Evolutionary conservation across 2,797 vertebrate genomes (phyloP), one percentile per base, ranked within the genome.

Genomic region (Momotus momota): DNA sequence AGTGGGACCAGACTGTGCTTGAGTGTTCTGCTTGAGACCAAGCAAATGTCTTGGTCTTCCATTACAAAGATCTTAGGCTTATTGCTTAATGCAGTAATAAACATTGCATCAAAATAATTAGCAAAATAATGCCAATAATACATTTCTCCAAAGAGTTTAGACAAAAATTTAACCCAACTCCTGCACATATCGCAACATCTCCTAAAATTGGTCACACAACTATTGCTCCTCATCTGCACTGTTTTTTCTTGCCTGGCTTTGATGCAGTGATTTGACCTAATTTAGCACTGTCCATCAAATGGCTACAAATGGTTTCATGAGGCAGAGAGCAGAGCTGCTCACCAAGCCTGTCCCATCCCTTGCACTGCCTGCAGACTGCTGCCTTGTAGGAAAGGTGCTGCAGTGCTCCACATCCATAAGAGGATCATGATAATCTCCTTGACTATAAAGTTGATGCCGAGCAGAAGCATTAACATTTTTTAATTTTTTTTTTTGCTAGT

Each of bases 401-500:
- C 67, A 22, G 14, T 49, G 41, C 54, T 81, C 65, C 65, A 54
- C 71, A 45, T 60, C 65, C 43, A 0, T 94, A 86, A 93, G 65
- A 89, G 69, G 65, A 93, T 93, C 80, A 21, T 11, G 40, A 60
- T 88, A 69, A 88, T 96, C 79, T 93, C 86, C 57, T 51, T 40
- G 55, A 35, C 64, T 92, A 21, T 86, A 35, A 92, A 67, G 67
- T 15, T 82, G 64, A 72, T 88, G 41, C 22, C 81, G 55, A 72
- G 54, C 33, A 75, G 52, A 27, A 73, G n/a, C n/a, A 65, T 93
- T 89, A 96, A 84, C 64, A 74, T 51, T 78, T 43, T 81, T 77
- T 69, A 35, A n/a, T 79, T 67, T 71, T 20, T 52, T 82, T 43
- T 84, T 86, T 75, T 70, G 27, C 74, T 80, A 38, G 3, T 54